These are phyloP conservation scores for Drosophila serrata DNA, from an alignment of 1,140 invertebrate species.

Conservation along the genomic window DNA sequence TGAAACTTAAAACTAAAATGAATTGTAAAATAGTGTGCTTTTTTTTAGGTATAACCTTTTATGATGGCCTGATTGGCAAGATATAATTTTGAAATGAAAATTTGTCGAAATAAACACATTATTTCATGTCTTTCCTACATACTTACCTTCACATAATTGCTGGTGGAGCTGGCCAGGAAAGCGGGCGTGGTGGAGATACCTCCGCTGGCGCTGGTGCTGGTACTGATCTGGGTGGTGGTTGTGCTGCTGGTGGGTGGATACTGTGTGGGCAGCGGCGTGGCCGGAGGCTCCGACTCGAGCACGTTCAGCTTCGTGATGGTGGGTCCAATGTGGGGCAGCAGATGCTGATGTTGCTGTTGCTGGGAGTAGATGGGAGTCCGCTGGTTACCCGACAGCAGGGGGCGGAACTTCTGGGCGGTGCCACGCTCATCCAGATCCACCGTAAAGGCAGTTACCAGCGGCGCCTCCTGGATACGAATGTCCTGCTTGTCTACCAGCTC, in stretches of 20 bases:
- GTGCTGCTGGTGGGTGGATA: slow-evolving; percentile 56
- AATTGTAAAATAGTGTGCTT: neutral
- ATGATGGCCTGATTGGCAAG: slow-evolving; percentile 1
- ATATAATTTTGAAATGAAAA: slow-evolving; percentile 1
- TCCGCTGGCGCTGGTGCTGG: slow-evolving; percentile 27
- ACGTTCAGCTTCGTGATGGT: slow-evolving; percentile 81
- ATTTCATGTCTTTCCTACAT: neutral
- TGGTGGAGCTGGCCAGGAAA: slow-evolving; percentile 57
- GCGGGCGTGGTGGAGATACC: slow-evolving; percentile 65
- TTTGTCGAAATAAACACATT: slow-evolving; percentile 10
- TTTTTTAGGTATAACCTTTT: neutral
- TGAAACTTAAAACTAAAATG: neutral
- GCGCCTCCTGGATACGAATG: slow-evolving; percentile 92
- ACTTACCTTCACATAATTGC: slow-evolving; percentile 64
- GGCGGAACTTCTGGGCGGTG: slow-evolving; percentile 91
- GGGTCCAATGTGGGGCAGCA: slow-evolving; percentile 64
- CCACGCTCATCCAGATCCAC: slow-evolving; percentile 92
- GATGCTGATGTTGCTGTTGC: slow-evolving; percentile 25
- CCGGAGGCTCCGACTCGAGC: slow-evolving; percentile 59
- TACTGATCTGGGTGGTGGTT: slow-evolving; percentile 53
- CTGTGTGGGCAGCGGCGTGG: slow-evolving; percentile 63
- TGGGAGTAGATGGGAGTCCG: slow-evolving; percentile 51
- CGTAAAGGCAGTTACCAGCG: slow-evolving; percentile 92
- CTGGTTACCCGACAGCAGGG: slow-evolving; percentile 86
- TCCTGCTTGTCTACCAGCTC: slow-evolving; percentile 89